phyloP scores from a whole-genome alignment of 2,113 vertebrate genomes.

The Otocyon megalotis region DNA sequence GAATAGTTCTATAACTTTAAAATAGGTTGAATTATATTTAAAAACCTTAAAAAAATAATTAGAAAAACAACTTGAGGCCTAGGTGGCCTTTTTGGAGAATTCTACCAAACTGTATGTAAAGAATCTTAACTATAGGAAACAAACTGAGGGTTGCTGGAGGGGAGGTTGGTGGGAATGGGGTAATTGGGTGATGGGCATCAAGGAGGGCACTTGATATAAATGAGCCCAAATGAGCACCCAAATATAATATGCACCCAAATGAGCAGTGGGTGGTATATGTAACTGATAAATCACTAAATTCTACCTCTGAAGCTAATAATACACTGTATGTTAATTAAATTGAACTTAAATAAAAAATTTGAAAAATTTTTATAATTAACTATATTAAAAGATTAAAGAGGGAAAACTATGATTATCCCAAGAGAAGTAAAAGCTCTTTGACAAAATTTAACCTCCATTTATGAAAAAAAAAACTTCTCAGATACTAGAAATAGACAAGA shows the following conservation, averaged over 20 bases:
- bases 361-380: background rate
- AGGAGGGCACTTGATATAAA: background rate
- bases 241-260: no score
- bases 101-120: background rate
- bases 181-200: background rate
- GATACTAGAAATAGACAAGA: background rate
- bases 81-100: background rate
- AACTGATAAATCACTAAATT: background rate
- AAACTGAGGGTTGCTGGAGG: background rate
- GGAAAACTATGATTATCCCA: background rate
- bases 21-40: background rate
- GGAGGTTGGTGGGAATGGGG: background rate
- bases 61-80: background rate
- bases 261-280: background rate
- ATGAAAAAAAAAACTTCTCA: background rate
- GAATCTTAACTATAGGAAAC: background rate
- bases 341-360: background rate
- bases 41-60: background rate
- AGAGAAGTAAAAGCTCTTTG: background rate
- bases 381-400: background rate
- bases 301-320: background rate
- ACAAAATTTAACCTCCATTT: background rate
- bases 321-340: background rate
- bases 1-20: background rate
- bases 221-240: no score